phyloP scores from a whole-genome alignment of 1,140 invertebrate species.

The Papilio xuthus region DNA sequence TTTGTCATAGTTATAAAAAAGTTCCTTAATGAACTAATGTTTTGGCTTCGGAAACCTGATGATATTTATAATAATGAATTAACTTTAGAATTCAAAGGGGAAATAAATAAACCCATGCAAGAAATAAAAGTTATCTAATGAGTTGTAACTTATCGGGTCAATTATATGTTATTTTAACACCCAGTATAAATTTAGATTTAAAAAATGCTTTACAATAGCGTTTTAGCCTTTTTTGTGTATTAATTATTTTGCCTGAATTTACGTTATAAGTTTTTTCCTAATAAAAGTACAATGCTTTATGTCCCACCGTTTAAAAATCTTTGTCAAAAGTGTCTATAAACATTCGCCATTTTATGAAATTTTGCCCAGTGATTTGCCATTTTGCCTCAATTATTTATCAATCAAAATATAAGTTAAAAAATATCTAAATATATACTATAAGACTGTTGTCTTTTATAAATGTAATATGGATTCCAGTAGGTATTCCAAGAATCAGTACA shows the following conservation, averaged over 20 bases:
- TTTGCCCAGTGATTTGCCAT: constrained; percentile 9
- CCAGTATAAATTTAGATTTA: not conserved
- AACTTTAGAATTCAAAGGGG: too few relatives aligned
- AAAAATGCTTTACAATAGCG: not conserved
- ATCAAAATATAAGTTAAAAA: not conserved
- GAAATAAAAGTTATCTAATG: too few relatives aligned
- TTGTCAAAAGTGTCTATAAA: constrained; percentile 26
- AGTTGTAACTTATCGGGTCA: not conserved
- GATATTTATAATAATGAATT: not conserved
- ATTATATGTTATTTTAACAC: not conserved
- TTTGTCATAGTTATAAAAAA: not conserved
- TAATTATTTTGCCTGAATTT: not conserved
- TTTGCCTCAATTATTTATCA: not conserved
- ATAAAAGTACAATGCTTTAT: constrained; percentile 30
- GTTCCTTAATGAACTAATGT: not conserved
- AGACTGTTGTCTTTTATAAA: too few relatives aligned
- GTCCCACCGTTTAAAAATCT: constrained; percentile 25
- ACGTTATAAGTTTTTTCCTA: constrained; percentile 8
- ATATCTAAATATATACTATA: not conserved
- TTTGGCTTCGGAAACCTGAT: not conserved
- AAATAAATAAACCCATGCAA: too few relatives aligned
- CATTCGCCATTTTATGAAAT: not conserved
- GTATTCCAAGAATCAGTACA: too few relatives aligned
- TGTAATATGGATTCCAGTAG: too few relatives aligned
- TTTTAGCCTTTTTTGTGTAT: not conserved